phyloP scores from a whole-genome alignment of 2,113 vertebrate species.

The Lepus americanus region DNA sequence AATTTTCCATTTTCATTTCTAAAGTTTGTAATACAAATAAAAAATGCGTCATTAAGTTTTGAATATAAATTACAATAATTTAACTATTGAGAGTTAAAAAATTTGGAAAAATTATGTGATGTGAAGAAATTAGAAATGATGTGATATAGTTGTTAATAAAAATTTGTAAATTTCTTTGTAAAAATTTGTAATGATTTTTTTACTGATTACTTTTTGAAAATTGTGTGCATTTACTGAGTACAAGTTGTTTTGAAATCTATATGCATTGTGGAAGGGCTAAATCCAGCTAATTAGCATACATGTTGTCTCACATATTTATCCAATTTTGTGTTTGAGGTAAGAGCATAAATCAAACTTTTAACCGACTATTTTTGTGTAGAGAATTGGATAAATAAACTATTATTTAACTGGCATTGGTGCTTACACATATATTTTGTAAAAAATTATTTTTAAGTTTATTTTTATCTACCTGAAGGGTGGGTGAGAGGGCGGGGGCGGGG shows the following conservation, averaged over 20 bases:
- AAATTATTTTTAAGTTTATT: too few relatives aligned
- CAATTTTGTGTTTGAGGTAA: background rate
- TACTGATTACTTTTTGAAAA: background rate
- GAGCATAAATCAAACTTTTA: background rate
- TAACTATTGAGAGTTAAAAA: background rate
- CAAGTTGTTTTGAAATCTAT: background rate
- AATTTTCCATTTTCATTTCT: background rate
- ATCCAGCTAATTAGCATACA: background rate
- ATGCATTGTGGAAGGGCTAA: background rate
- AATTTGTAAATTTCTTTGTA: background rate
- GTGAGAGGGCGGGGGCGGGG: too few relatives aligned
- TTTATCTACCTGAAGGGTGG: too few relatives aligned
- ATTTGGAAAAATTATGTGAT: background rate
- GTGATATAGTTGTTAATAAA: background rate
- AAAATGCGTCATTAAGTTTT: background rate
- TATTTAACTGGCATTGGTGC: background rate
- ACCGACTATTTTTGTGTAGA: background rate
- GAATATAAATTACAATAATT: constrained; percentile 35
- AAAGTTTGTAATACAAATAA: background rate
- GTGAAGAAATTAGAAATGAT: background rate
- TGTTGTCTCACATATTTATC: background rate
- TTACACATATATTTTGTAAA: background rate
- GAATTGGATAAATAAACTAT: background rate
- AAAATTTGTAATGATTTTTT: background rate
- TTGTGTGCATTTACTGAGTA: background rate